Percentiles rank a stretch among this genome's conserved stretches.
phyloP scores from a whole-genome alignment of 2,113 vertebrate genomes.

The Penelope pileata region DNA sequence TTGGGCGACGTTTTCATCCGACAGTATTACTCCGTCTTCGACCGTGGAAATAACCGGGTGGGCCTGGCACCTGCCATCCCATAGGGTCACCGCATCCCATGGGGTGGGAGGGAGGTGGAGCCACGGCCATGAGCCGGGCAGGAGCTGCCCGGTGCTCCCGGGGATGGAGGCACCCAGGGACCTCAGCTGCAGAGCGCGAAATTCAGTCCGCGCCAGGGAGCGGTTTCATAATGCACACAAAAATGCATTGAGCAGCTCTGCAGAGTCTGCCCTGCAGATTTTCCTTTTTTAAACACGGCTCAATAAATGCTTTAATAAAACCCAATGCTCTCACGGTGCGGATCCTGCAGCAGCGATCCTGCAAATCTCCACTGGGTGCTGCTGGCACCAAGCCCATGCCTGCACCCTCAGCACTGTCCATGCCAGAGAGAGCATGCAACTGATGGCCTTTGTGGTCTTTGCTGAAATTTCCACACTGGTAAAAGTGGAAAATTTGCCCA shows the following conservation, averaged over 20 bases:
- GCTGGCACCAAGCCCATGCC: background rate
- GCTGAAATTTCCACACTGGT: background rate
- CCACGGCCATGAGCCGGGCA: background rate
- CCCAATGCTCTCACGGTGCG: accelerated
- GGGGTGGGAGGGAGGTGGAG: background rate
- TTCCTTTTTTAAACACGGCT: background rate
- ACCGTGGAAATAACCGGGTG: slow-evolving; percentile 78
- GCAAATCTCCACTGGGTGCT: background rate
- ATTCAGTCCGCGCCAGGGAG: accelerated
- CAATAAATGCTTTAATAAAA: background rate
- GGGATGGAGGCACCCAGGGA: background rate
- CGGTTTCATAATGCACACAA: background rate
- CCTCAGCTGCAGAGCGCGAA: background rate
- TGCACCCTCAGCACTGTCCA: accelerated
- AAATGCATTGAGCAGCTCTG: background rate
- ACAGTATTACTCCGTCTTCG: slow-evolving; percentile 79
- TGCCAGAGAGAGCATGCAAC: too few species aligned
- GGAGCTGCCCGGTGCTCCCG: background rate
- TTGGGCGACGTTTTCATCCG: slow-evolving; percentile 81
- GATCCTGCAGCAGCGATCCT: background rate
- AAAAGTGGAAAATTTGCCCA: background rate
- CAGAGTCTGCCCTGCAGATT: background rate
- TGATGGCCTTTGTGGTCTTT: accelerated
- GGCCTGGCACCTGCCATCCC: slow-evolving; percentile 72
- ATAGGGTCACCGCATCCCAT: background rate